Percentiles rank a stretch among this genome's conserved stretches.
Conservation (phyloP, 2,797 vertebrate genomes). For the Schizopygopsis malacanthus region DNA sequence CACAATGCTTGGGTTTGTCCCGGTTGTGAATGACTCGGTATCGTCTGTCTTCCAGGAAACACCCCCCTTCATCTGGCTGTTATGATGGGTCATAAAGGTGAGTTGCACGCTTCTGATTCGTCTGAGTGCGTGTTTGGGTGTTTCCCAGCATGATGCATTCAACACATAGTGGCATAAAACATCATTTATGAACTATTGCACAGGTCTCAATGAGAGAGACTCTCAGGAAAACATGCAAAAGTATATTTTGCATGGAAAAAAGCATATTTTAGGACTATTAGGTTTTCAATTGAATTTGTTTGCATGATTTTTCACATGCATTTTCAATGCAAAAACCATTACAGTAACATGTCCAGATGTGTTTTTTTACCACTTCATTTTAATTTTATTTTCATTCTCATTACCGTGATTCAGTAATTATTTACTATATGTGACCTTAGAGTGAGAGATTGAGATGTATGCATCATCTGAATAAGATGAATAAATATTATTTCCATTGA, state of each 20-base stretch:
- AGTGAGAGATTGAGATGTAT: too few species aligned
- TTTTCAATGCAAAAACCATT: not conserved
- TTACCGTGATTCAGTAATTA: too few species aligned
- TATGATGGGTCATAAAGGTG: slow-evolving; percentile 99
- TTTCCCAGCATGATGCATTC: not conserved
- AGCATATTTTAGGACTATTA: too few species aligned
- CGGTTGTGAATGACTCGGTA: not conserved
- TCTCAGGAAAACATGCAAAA: too few species aligned
- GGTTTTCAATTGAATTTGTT: not conserved
- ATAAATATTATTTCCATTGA: too few species aligned
- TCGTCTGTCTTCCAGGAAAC: slow-evolving; percentile 83
- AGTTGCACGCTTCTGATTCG: slow-evolving; percentile 54
- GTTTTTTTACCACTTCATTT: not conserved
- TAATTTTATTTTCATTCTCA: not conserved
- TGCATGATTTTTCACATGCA: not conserved
- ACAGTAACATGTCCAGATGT: not conserved
- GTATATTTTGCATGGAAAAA: too few species aligned
- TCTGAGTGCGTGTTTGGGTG: not conserved
- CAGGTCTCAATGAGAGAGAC: not conserved
- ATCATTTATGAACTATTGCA: not conserved
- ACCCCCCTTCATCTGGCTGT: slow-evolving; percentile 98
- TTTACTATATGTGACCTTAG: too few species aligned
- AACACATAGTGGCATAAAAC: not conserved
- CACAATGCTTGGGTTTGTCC: not conserved
- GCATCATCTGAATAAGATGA: too few species aligned